Conservation (phyloP, 1,140 invertebrate genomes). For the Halictus rubicundus region DNA sequence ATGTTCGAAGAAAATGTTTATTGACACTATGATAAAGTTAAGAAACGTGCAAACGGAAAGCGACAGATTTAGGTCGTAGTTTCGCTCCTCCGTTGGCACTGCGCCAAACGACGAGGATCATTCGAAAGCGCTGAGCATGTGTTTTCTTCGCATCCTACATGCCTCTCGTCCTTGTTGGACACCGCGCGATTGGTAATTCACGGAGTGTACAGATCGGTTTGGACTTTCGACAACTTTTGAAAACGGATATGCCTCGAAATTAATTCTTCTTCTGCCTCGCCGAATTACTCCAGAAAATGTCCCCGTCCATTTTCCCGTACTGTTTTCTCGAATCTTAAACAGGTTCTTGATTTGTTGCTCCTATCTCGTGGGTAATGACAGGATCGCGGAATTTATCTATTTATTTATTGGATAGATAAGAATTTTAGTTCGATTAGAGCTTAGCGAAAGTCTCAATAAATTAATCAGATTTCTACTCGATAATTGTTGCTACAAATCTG, state of each 20-base stretch:
- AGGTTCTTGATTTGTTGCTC: too few relatives aligned
- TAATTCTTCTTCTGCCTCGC: not conserved
- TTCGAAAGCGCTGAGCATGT: conserved; percentile 54
- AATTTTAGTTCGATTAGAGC: too few relatives aligned
- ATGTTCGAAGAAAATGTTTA: conserved; percentile 18
- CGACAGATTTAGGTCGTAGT: conserved; percentile 60
- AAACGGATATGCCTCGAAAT: not conserved
- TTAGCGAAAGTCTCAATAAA: too few relatives aligned
- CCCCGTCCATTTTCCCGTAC: too few relatives aligned
- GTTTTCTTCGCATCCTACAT: conserved; percentile 44
- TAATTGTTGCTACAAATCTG: too few relatives aligned
- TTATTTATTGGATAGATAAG: too few relatives aligned
- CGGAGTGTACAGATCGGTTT: conserved; percentile 43
- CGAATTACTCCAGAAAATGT: too few relatives aligned
- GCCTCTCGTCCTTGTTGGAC: conserved; percentile 40
- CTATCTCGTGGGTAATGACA: too few relatives aligned
- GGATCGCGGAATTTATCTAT: too few relatives aligned
- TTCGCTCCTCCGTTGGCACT: conserved; percentile 55
- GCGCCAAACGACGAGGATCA: conserved; percentile 51
- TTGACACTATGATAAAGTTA: conserved; percentile 44
- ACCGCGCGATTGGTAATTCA: conserved; percentile 45
- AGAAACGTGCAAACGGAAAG: conserved; percentile 56
- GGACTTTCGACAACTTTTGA: conserved; percentile 45
- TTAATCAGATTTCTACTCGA: too few relatives aligned
- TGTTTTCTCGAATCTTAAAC: too few relatives aligned